Conservation (phyloP, 1,140 invertebrate species). For the Whitmania pigra region DNA sequence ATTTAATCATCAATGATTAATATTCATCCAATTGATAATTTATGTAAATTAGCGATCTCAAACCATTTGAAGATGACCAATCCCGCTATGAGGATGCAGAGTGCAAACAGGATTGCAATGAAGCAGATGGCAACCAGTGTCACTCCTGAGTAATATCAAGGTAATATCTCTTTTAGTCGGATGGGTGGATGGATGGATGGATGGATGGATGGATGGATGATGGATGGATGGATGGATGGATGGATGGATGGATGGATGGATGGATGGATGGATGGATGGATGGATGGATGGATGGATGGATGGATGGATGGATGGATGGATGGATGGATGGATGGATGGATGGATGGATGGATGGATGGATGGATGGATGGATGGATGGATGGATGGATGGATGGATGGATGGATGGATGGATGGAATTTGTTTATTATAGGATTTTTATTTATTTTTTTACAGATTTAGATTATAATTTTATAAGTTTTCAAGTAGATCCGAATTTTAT, state of each 20-base stretch:
- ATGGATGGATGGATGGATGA: neutral
- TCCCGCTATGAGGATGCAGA: constrained; percentile 9
- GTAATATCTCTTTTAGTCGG: too few species aligned
- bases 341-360: neutral
- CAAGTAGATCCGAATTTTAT: too few species aligned
- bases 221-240: neutral
- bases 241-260: neutral
- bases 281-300: neutral
- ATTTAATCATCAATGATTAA: too few species aligned
- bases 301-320: neutral
- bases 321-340: neutral
- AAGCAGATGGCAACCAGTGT: neutral
- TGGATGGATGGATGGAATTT: neutral
- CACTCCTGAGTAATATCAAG: neutral
- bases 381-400: neutral
- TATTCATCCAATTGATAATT: too few species aligned
- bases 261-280: neutral
- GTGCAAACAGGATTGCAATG: neutral
- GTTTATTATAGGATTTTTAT: too few species aligned
- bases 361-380: neutral
- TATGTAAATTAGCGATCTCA: too few species aligned
- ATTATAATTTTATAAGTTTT: too few species aligned
- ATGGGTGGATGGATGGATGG: neutral
- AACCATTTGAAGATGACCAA: constrained; percentile 7
- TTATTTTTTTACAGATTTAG: too few species aligned